Conservation (phyloP, 2,797 vertebrate species). For the Gephyroberyx darwinii region DNA sequence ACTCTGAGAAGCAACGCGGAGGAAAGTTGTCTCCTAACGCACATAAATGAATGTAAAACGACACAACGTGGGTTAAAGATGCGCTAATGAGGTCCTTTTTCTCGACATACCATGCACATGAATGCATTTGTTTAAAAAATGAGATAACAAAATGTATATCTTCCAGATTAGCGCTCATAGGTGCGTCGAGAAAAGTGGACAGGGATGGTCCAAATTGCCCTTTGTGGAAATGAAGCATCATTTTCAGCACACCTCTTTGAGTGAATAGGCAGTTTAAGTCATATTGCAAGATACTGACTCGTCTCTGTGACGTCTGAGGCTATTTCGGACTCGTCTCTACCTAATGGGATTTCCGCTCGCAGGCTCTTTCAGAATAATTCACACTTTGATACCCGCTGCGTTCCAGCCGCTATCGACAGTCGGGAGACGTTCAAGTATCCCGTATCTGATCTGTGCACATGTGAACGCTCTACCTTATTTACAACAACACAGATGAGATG, state of each 20-base stretch:
- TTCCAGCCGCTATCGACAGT: constrained; percentile 23
- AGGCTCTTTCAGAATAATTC: constrained; percentile 37
- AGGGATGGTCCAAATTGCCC: constrained; percentile 21
- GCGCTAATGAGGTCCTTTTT: no score
- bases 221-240: constrained; percentile 40
- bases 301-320: constrained; percentile 36
- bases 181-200: constrained; percentile 14
- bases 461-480: constrained; percentile 13
- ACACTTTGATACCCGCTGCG: constrained; percentile 30
- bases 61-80: background rate
- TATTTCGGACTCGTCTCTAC: constrained; percentile 36
- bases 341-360: constrained; percentile 44
- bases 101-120: background rate
- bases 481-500: constrained; percentile 18
- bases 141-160: constrained; percentile 15
- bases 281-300: constrained; percentile 26
- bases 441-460: constrained; percentile 16
- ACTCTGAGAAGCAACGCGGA: background rate
- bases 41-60: background rate
- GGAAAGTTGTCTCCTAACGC: background rate
- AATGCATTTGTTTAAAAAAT: constrained; percentile 7
- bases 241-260: constrained; percentile 15
- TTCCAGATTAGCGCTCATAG: constrained; percentile 20
- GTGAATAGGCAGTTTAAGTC: constrained; percentile 28
- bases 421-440: constrained; percentile 7